Conservation (phyloP, 1,140 invertebrate species). For the Sinonovacula constricta region DNA sequence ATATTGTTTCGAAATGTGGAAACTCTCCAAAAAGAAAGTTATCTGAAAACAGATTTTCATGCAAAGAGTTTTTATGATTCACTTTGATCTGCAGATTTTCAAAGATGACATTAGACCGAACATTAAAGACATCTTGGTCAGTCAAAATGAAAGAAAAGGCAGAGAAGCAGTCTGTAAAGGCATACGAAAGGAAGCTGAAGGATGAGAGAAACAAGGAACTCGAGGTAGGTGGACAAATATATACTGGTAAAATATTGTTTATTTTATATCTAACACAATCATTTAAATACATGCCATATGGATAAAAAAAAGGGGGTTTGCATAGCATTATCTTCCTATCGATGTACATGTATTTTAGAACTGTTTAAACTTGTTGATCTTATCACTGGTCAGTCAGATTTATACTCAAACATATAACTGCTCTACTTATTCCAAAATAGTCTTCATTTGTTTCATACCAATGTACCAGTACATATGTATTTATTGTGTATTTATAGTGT, state of each 20-base stretch:
- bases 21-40: too few relatives aligned
- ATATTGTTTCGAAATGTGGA: too few relatives aligned
- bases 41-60: too few relatives aligned
- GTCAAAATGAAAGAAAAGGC: conserved; percentile 15
- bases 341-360: too few relatives aligned
- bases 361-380: too few relatives aligned
- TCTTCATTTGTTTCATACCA: too few relatives aligned
- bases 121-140: conserved; percentile 6
- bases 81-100: conserved; percentile 36
- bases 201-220: conserved; percentile 3
- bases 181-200: conserved; percentile 6
- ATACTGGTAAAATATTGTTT: background rate
- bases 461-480: too few relatives aligned
- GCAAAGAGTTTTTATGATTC: too few relatives aligned
- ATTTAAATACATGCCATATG: background rate
- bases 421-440: too few relatives aligned
- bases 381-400: too few relatives aligned
- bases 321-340: background rate
- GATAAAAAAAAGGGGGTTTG: background rate
- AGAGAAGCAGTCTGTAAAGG: conserved; percentile 9
- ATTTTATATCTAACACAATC: background rate
- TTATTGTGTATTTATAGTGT: too few relatives aligned
- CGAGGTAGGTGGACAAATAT: conserved; percentile 12
- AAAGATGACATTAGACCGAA: background rate
- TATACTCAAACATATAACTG: too few relatives aligned